A percentile compares a stretch with the other conserved stretches of the same genome.
Conservation (phyloP, 2,888 invertebrate species). For the Dryococelus australis region DNA sequence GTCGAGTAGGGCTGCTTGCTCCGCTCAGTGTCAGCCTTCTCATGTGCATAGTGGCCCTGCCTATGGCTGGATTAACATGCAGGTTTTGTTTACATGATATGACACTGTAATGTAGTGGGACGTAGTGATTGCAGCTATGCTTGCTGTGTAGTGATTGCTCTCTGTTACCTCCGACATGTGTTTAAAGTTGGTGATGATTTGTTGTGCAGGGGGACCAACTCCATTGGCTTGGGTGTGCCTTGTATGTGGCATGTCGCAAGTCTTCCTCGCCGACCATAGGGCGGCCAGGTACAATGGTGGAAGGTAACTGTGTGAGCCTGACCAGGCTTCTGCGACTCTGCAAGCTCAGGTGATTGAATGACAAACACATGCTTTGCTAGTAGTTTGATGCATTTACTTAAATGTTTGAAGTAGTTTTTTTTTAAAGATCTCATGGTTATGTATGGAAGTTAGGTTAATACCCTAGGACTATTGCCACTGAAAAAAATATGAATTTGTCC, state of each 20-base stretch:
- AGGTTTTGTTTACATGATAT: too few relatives aligned
- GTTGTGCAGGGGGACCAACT: constrained; percentile 80
- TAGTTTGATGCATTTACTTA: background rate
- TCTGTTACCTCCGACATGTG: too few relatives aligned
- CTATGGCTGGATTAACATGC: too few relatives aligned
- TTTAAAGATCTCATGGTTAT: background rate
- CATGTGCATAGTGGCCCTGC: too few relatives aligned
- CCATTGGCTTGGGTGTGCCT: constrained; percentile 94
- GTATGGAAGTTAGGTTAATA: background rate
- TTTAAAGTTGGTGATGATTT: too few relatives aligned
- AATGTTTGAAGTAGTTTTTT: background rate
- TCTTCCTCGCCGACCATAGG: constrained; percentile 83
- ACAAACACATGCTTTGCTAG: background rate
- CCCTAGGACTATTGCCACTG: background rate
- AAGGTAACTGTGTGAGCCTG: constrained; percentile 91
- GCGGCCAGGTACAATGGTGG: constrained; percentile 71
- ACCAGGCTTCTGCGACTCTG: constrained; percentile 88
- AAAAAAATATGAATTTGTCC: background rate
- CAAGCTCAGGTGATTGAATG: constrained; percentile 76
- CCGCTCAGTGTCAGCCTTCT: too few relatives aligned
- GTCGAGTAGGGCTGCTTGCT: too few relatives aligned
- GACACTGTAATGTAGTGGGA: too few relatives aligned
- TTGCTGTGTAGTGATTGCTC: too few relatives aligned
- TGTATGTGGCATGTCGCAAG: constrained; percentile 88
- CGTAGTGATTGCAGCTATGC: too few relatives aligned